These are phyloP conservation scores for Coelinius sp. DNA, from an alignment of 2,888 invertebrate species.

Conservation along the genomic window DNA sequence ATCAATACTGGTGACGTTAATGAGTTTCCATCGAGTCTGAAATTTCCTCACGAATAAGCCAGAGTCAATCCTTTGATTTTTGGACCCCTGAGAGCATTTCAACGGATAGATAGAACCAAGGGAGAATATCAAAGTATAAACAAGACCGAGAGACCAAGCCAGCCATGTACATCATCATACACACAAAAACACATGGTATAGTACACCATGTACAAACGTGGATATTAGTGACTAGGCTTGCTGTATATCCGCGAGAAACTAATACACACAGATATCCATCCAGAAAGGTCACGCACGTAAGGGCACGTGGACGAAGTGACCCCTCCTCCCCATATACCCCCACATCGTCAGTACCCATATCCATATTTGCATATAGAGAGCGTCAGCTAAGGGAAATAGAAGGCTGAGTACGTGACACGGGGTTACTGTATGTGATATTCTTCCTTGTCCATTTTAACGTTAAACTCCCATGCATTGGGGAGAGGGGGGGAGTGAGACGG, in stretches of 20 bases:
- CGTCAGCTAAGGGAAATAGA: slow-evolving; percentile 70
- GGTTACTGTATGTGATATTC: slow-evolving; percentile 53
- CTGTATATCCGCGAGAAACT: slow-evolving; percentile 40
- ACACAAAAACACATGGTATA: not conserved
- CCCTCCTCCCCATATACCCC: slow-evolving; percentile 31
- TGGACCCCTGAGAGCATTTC: slow-evolving; percentile 52
- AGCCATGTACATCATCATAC: not conserved
- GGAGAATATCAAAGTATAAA: slow-evolving; percentile 66
- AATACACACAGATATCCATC: slow-evolving; percentile 12
- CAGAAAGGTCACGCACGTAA: slow-evolving; percentile 25
- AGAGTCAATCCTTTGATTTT: slow-evolving; percentile 66
- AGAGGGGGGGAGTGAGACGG: slow-evolving; percentile 54
- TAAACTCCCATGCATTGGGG: slow-evolving; percentile 19
- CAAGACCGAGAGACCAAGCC: slow-evolving; percentile 38
- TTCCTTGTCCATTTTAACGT: slow-evolving; percentile 48
- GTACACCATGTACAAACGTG: slow-evolving; percentile 30
- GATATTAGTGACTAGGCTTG: not conserved
- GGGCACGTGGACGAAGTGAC: slow-evolving; percentile 44
- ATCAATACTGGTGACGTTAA: not conserved
- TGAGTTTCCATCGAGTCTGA: slow-evolving; percentile 11
- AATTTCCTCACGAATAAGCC: slow-evolving; percentile 28
- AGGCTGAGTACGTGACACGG: slow-evolving; percentile 68
- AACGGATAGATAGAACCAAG: slow-evolving; percentile 8
- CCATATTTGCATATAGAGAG: slow-evolving; percentile 70
- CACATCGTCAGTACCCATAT: slow-evolving; percentile 5